These are phyloP conservation scores for Drosophila arizonae DNA, from an alignment of 1,140 invertebrate species.

Conservation along the genomic window DNA sequence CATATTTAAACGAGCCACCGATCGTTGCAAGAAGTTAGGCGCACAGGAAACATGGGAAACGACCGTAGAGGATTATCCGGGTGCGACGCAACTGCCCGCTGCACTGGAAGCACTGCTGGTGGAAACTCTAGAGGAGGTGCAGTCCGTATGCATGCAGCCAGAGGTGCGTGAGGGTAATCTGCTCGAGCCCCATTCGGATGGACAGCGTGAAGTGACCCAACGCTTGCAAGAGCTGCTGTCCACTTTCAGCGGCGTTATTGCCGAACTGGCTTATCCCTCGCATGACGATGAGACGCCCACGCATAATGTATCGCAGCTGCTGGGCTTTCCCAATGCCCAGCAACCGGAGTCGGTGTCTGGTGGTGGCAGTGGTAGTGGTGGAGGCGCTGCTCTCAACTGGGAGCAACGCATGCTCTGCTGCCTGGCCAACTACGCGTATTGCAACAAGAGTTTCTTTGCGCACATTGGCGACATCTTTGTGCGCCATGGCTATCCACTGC, in stretches of 20 bases:
- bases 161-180: slow-evolving; percentile 88
- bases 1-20: slow-evolving; percentile 92
- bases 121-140: slow-evolving; percentile 92
- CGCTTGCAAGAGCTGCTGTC: slow-evolving; percentile 89
- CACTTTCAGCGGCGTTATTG: slow-evolving; percentile 86
- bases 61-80: slow-evolving; percentile 87
- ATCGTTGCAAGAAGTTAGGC: slow-evolving; percentile 90
- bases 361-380: slow-evolving; percentile 24
- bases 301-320: slow-evolving; percentile 86
- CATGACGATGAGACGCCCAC: slow-evolving; percentile 86
- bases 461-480: slow-evolving; percentile 87
- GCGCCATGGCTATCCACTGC: slow-evolving; percentile 88
- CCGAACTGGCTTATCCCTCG: slow-evolving; percentile 86
- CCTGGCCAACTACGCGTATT: slow-evolving; percentile 95
- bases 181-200: slow-evolving; percentile 85
- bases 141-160: slow-evolving; percentile 91
- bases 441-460: slow-evolving; percentile 88
- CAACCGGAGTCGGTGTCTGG: slow-evolving; percentile 72
- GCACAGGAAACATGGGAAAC: slow-evolving; percentile 94
- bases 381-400: slow-evolving; percentile 85
- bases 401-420: slow-evolving; percentile 93
- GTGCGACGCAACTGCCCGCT: slow-evolving; percentile 87
- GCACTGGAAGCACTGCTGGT: slow-evolving; percentile 92
- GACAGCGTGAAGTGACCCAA: slow-evolving; percentile 87
- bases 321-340: slow-evolving; percentile 85